Percentiles rank a stretch among this genome's conserved stretches.
These are phyloP conservation scores for Galemys pyrenaicus DNA, from an alignment of 2,113 vertebrate genomes.

Conservation along the genomic window DNA sequence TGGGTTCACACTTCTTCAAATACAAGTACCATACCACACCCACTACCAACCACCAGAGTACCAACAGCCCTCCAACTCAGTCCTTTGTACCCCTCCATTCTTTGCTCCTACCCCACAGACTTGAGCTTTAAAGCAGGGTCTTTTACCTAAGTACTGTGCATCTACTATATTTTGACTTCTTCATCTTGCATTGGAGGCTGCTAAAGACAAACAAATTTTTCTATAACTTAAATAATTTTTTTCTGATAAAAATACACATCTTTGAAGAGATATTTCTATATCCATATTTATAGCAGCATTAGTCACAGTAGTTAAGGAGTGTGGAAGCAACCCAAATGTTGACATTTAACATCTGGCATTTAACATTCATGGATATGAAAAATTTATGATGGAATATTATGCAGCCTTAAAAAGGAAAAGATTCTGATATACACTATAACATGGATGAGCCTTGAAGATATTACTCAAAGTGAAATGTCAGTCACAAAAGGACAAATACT, in stretches of 20 bases:
- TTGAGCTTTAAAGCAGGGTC: not conserved
- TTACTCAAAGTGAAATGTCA: not conserved
- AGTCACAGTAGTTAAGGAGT: not conserved
- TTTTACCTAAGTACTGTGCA: not conserved
- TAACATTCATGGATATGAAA: not conserved
- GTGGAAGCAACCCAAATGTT: not conserved
- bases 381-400: not conserved
- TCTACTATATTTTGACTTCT: conserved; percentile 4
- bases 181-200: not conserved
- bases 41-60: no score
- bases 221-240: not conserved
- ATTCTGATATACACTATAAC: not conserved
- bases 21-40: no score
- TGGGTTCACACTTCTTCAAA: no score
- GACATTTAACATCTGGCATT: no score
- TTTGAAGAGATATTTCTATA: not conserved
- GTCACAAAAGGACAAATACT: not conserved
- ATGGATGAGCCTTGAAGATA: not conserved
- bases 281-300: not conserved
- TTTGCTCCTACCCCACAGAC: not conserved
- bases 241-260: not conserved
- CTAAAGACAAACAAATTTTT: conserved; percentile 5
- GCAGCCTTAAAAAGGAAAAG: not conserved
- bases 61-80: no score
- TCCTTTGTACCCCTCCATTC: no score